Percentiles rank a stretch among this genome's conserved stretches.
Conservation (phyloP, 2,797 vertebrate genomes). For the Jordanella pulchra region DNA sequence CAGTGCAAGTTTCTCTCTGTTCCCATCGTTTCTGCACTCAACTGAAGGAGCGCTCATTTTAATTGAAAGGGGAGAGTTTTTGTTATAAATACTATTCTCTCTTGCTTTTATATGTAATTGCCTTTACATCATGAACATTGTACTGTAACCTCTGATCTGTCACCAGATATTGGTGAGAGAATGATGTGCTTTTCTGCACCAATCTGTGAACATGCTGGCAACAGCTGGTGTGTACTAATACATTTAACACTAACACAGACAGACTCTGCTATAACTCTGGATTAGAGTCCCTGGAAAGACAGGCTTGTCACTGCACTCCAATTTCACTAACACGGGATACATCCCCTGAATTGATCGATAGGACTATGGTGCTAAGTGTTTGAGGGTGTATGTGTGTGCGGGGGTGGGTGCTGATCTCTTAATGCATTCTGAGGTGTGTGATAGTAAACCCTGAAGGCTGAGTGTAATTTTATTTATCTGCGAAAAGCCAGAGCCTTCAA, state of each 20-base stretch:
- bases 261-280: conserved; percentile 72
- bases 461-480: conserved; percentile 77
- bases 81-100: background rate
- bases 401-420: conserved; percentile 52
- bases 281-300: conserved; percentile 70
- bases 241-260: conserved; percentile 72
- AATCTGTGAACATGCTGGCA: conserved; percentile 62
- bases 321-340: conserved; percentile 59
- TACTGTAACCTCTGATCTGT: conserved; percentile 25
- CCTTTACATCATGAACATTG: background rate
- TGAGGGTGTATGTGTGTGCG: conserved; percentile 24
- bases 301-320: conserved; percentile 70
- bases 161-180: conserved; percentile 46
- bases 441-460: conserved; percentile 59
- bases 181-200: conserved; percentile 40
- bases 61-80: background rate
- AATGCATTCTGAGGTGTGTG: conserved; percentile 54
- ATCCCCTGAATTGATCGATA: conserved; percentile 40
- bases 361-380: conserved; percentile 48
- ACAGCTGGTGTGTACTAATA: conserved; percentile 68
- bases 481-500: conserved; percentile 71
- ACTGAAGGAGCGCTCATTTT: conserved; percentile 4
- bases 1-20: conserved; percentile 54
- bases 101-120: background rate
- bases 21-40: conserved; percentile 28